These are phyloP conservation scores for Toxotes chatareus DNA, from an alignment of 2,113 vertebrate species.

Conservation along the genomic window DNA sequence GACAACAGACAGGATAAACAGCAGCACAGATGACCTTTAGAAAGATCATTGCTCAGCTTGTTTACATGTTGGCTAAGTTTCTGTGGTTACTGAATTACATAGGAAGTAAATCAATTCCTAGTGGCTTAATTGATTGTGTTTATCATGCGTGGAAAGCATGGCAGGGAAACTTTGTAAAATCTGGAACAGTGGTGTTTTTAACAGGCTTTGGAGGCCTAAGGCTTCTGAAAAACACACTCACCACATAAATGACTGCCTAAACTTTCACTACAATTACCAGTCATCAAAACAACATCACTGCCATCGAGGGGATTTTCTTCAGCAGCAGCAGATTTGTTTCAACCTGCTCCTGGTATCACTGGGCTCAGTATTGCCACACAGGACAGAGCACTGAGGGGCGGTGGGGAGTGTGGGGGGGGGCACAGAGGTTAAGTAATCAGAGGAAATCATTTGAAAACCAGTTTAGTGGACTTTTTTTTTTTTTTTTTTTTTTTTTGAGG, in stretches of 20 bases:
- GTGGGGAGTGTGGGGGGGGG: too few relatives aligned
- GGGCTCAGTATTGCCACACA: conserved; percentile 22
- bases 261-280: conserved; percentile 66
- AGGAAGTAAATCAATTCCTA: neutral
- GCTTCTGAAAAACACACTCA: conserved; percentile 23
- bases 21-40: neutral
- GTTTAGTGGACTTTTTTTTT: conserved; percentile 14
- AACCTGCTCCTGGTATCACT: conserved; percentile 42
- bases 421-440: conserved; percentile 19
- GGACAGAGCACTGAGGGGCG: conserved; percentile 9
- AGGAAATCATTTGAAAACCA: conserved; percentile 37
- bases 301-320: conserved; percentile 58
- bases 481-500: neutral
- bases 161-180: conserved; percentile 16
- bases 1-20: neutral
- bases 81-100: conserved; percentile 25
- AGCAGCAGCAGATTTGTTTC: conserved; percentile 47
- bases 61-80: neutral
- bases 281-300: conserved; percentile 52
- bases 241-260: conserved; percentile 57
- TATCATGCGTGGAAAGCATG: neutral
- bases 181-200: conserved; percentile 2
- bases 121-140: conserved; percentile 5
- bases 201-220: conserved; percentile 7
- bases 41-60: conserved; percentile 16